Evolutionary conservation across 2,797 vertebrate genomes (phyloP).

Genomic region (Tenualosa thibaudeaui): DNA sequence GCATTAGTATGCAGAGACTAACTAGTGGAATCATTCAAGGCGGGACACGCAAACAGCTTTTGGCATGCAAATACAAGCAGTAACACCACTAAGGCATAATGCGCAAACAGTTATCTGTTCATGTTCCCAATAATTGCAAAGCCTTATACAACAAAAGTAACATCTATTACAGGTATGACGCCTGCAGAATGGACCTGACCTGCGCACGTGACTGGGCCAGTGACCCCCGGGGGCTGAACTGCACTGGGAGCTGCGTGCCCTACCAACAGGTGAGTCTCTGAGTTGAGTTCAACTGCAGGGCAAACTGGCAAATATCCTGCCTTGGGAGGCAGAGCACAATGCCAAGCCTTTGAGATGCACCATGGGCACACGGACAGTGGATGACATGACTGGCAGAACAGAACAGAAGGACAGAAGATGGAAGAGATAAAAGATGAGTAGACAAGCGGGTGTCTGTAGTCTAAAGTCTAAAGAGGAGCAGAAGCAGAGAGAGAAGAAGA

Average conservation of each 20-base stretch:
- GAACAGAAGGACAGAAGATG: background rate
- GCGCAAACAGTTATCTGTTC: background rate
- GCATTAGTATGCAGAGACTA: background rate
- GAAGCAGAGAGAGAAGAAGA: background rate
- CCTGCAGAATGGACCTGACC: conserved; percentile 77
- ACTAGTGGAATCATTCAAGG: background rate
- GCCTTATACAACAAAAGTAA: background rate
- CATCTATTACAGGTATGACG: conserved; percentile 74
- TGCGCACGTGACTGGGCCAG: conserved; percentile 77
- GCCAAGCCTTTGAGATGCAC: background rate
- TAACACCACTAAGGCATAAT: background rate
- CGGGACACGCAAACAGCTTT: background rate
- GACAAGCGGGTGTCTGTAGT: background rate
- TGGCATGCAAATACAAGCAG: background rate
- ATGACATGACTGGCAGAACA: background rate
- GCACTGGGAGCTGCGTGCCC: conserved; percentile 73
- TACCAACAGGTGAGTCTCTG: conserved; percentile 77
- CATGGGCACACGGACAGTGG: background rate
- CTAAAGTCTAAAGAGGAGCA: background rate
- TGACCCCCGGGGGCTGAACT: conserved; percentile 72
- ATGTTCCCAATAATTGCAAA: background rate
- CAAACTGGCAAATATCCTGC: background rate
- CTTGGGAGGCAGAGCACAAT: background rate
- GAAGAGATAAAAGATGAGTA: background rate
- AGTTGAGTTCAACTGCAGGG: background rate